Percentiles rank a stretch among this genome's conserved stretches.
These are phyloP conservation scores for Drosophila nebulosa DNA, from an alignment of 1,140 invertebrate species.

Conservation along the genomic window DNA sequence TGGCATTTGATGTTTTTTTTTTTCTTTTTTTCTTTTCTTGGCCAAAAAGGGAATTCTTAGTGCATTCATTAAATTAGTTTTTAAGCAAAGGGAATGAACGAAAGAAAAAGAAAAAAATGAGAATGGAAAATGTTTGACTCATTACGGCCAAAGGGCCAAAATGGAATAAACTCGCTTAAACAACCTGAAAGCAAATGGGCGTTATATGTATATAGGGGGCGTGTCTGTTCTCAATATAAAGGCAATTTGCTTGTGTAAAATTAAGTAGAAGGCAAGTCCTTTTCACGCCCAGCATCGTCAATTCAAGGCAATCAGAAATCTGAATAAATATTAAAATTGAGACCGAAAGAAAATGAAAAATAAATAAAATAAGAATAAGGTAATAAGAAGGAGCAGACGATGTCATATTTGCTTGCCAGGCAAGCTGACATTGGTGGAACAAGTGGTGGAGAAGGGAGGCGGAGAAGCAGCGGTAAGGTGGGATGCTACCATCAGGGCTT, in stretches of 20 bases:
- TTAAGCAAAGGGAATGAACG: neutral
- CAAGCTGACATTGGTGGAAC: too few relatives aligned
- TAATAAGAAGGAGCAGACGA: neutral
- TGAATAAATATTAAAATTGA: constrained; percentile 9
- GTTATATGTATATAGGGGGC: neutral
- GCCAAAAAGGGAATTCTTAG: constrained; percentile 28
- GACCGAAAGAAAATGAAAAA: neutral
- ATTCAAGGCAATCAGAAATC: constrained; percentile 9
- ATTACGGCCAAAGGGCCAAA: neutral
- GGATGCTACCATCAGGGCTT: constrained; percentile 3
- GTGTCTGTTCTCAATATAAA: neutral
- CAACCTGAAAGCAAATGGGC: neutral
- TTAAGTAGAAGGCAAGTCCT: neutral
- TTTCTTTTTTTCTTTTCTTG: neutral
- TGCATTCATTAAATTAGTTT: constrained; percentile 49
- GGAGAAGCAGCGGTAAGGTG: neutral
- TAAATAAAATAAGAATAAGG: neutral
- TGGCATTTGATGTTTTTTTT: neutral
- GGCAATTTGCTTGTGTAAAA: neutral
- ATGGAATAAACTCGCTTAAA: neutral
- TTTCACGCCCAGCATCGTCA: neutral
- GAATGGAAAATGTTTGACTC: neutral
- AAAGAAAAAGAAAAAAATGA: too few relatives aligned
- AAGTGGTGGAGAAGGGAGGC: neutral
- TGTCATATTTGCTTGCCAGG: neutral